A percentile compares a stretch with the other conserved stretches of the same genome.
Conservation (phyloP, 2,888 invertebrate genomes). For the Acrocyrtus sp. region DNA sequence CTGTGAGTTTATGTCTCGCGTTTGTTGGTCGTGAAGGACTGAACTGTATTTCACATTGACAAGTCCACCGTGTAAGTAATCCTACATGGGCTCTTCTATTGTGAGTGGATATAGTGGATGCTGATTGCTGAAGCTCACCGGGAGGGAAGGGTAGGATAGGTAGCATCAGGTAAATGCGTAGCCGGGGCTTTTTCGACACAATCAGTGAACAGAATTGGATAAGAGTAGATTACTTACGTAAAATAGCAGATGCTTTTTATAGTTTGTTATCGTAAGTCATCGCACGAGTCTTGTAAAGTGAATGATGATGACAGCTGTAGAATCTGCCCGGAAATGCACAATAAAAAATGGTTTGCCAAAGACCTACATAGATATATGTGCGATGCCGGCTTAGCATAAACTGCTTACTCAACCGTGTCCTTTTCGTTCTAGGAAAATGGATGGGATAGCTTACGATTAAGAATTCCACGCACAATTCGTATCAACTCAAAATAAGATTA, state of each 20-base stretch:
- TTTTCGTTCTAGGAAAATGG: too few relatives aligned
- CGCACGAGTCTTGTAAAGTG: too few relatives aligned
- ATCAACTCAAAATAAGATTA: too few relatives aligned
- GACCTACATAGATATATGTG: not conserved
- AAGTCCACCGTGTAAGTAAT: not conserved
- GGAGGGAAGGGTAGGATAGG: too few relatives aligned
- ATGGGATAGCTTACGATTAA: too few relatives aligned
- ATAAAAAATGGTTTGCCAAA: not conserved
- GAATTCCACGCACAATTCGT: too few relatives aligned
- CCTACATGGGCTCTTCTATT: not conserved
- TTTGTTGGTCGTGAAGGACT: not conserved
- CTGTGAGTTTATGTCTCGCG: not conserved
- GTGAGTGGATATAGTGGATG: too few relatives aligned
- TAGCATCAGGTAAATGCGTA: too few relatives aligned
- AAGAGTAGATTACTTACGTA: not conserved
- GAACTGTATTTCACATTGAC: not conserved
- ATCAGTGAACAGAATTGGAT: too few relatives aligned
- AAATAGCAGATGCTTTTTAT: not conserved
- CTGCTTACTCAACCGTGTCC: too few relatives aligned
- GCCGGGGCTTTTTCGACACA: too few relatives aligned
- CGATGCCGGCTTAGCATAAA: too few relatives aligned
- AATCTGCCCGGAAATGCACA: not conserved
- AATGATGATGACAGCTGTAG: not conserved
- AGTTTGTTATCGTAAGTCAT: not conserved
- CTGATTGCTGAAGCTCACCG: not conserved